phyloP scores from a whole-genome alignment of 2,113 vertebrate genomes.

The Garra rufa region DNA sequence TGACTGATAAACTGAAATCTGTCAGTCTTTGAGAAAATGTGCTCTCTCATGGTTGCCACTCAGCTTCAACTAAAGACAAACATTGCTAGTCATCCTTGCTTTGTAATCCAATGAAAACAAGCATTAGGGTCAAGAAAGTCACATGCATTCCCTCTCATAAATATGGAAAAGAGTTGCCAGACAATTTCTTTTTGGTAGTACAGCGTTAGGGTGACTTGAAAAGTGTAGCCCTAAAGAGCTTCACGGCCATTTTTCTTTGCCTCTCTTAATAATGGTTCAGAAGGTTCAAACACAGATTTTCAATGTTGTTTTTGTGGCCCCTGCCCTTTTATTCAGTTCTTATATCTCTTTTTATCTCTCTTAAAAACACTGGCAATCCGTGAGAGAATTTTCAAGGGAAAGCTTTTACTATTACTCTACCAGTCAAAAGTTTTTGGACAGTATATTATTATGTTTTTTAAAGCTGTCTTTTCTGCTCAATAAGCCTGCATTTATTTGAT shows the following conservation, averaged over 20 bases:
- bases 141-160: background rate
- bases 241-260: background rate
- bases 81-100: background rate
- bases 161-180: slow-evolving; percentile 2
- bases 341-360: background rate
- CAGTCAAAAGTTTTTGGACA: too few species aligned
- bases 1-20: background rate
- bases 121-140: background rate
- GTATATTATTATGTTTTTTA: too few species aligned
- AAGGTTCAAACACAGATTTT: slow-evolving; percentile 2
- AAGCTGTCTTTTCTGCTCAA: too few species aligned
- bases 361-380: background rate
- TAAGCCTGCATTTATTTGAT: too few species aligned
- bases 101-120: slow-evolving; percentile 24
- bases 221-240: background rate
- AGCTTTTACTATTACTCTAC: too few species aligned
- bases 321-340: background rate
- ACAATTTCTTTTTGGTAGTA: background rate
- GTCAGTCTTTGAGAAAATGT: background rate
- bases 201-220: background rate
- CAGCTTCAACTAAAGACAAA: slow-evolving; percentile 1
- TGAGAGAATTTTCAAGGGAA: background rate
- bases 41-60: background rate
- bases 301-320: background rate
- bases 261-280: background rate